These are phyloP conservation scores for Phymatocera aterrima DNA, from an alignment of 2,888 invertebrate species.

Conservation along the genomic window DNA sequence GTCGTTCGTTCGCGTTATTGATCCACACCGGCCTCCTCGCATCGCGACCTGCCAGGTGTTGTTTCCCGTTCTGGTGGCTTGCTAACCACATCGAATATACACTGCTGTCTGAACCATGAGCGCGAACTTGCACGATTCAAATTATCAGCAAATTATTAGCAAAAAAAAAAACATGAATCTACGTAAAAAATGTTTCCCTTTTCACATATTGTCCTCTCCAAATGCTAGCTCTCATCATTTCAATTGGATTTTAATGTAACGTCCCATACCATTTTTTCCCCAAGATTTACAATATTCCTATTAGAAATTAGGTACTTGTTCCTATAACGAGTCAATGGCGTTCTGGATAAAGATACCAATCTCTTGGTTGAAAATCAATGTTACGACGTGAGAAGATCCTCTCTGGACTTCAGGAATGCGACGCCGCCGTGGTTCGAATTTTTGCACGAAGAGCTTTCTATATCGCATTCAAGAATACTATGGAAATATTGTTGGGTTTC, in stretches of 20 bases:
- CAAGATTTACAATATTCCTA: neutral
- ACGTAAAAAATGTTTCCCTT: neutral
- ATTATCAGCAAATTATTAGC: neutral
- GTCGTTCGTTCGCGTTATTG: conserved; percentile 38
- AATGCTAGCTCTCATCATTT: too few species aligned
- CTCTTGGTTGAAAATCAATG: neutral
- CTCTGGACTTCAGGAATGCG: neutral
- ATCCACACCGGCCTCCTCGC: conserved; percentile 38
- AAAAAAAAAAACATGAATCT: neutral
- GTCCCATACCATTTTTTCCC: too few species aligned
- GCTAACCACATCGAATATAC: conserved; percentile 19
- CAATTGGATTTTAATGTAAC: neutral
- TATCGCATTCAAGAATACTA: neutral
- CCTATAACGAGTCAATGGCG: neutral
- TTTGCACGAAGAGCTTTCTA: neutral
- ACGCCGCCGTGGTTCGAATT: neutral
- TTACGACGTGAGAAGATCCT: neutral
- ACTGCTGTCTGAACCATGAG: neutral
- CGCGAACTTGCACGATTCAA: neutral
- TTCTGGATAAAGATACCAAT: neutral
- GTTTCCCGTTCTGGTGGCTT: conserved; percentile 38
- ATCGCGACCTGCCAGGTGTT: conserved; percentile 40
- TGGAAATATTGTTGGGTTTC: neutral
- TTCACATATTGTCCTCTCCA: neutral
- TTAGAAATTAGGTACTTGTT: neutral